These are phyloP conservation scores for Buphagus erythrorhynchus DNA, from an alignment of 2,797 vertebrate genomes.

Conservation along the genomic window DNA sequence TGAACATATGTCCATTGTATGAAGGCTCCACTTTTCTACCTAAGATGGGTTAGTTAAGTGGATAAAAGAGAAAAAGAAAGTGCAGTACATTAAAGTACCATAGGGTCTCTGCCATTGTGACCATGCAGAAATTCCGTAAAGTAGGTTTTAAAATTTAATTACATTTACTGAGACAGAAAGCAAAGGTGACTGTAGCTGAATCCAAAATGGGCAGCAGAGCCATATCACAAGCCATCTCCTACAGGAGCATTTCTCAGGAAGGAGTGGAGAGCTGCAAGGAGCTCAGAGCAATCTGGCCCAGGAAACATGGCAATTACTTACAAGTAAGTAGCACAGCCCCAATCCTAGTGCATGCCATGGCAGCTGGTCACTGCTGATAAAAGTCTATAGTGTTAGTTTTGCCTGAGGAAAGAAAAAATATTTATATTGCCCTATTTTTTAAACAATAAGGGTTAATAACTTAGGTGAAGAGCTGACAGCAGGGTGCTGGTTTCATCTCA, in stretches of 20 bases:
- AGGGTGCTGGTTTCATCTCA: neutral
- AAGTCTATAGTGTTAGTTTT: neutral
- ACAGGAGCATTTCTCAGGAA: neutral
- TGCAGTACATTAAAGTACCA: neutral
- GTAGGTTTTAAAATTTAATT: neutral
- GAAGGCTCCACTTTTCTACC: neutral
- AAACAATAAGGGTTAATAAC: neutral
- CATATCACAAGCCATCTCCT: accelerated
- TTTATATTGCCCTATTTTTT: neutral
- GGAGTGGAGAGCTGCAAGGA: neutral
- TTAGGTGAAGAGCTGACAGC: neutral
- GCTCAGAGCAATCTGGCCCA: neutral
- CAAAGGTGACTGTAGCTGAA: neutral
- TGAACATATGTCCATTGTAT: neutral
- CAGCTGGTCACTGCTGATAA: neutral
- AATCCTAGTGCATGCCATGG: accelerated
- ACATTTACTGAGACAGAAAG: neutral
- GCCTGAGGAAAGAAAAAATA: neutral
- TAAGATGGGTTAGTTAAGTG: neutral
- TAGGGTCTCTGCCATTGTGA: neutral
- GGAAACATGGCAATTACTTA: neutral
- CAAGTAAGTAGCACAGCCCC: neutral
- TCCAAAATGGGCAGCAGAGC: neutral
- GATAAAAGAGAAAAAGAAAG: neutral
- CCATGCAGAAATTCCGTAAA: neutral